phyloP scores from a whole-genome alignment of 1,140 invertebrate genomes.

The Bombus waltoni region DNA sequence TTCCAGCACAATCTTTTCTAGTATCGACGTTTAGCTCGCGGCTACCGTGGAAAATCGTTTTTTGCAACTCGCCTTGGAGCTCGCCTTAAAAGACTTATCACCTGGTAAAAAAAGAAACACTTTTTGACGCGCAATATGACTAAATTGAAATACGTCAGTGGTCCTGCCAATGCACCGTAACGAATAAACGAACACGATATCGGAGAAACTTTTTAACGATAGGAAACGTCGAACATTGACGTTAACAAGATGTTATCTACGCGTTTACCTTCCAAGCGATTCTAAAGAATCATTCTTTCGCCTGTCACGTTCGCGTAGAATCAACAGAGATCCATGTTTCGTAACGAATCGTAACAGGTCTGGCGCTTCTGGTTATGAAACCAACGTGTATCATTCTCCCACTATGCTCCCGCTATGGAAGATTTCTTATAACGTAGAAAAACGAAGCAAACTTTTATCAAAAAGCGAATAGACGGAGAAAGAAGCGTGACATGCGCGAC shows the following conservation, averaged over 20 bases:
- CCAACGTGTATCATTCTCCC: not conserved
- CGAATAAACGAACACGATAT: conserved; percentile 6
- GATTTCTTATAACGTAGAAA: not conserved
- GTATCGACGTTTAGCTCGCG: not conserved
- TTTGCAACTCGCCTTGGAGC: too few species aligned
- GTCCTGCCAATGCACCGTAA: not conserved
- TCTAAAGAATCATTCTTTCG: not conserved
- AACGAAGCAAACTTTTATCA: not conserved
- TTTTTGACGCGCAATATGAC: not conserved
- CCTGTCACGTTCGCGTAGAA: conserved; percentile 6
- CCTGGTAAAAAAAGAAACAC: not conserved
- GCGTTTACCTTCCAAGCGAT: not conserved
- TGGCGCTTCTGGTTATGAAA: not conserved
- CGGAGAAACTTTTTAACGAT: not conserved
- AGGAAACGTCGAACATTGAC: not conserved
- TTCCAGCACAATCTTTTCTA: conserved; percentile 33
- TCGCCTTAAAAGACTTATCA: not conserved
- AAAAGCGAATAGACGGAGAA: too few species aligned
- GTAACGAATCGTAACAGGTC: not conserved
- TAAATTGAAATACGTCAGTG: not conserved
- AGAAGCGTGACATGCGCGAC: not conserved
- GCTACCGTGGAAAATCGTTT: not conserved
- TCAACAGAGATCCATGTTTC: not conserved
- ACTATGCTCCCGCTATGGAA: not conserved
- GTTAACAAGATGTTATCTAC: conserved; percentile 16